Evolutionary conservation across 30 jellyfish, hydroid and myxozoan genomes (phyloP), one percentile per base, ranked within the genome.

Genomic region (Pseudorhiza aurosa): DNA sequence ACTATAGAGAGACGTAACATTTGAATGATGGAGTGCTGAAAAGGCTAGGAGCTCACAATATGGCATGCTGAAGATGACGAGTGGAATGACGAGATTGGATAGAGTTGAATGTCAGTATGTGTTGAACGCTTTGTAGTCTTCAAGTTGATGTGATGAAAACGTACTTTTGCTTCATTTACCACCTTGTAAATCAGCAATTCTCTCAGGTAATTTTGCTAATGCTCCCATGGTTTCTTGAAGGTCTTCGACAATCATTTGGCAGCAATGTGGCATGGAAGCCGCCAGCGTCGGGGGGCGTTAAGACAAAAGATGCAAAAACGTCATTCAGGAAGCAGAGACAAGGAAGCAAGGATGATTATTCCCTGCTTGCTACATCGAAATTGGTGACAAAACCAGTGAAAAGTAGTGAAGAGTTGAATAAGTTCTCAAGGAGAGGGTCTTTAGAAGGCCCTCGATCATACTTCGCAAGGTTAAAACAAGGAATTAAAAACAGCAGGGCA

Each of bases 191-290:
- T n/a, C n/a, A n/a, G n/a, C n/a, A n/a, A n/a, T n/a, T n/a, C n/a
- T n/a, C n/a, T n/a, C n/a, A n/a, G n/a, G n/a, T n/a, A n/a, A n/a
- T n/a, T n/a, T n/a, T n/a, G n/a, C n/a, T n/a, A n/a, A n/a, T n/a
- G n/a, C n/a, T n/a, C n/a, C n/a, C n/a, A n/a, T n/a, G n/a, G n/a
- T n/a, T n/a, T n/a, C n/a, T n/a, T n/a, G n/a, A n/a, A n/a, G n/a
- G n/a, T n/a, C n/a, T n/a, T n/a, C n/a, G n/a, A n/a, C 47, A 26
- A 29, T 24, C 21, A 22, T 68, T 30, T 43, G 8, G 42, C 10
- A 76, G 67, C 28, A 58, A 58, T 47, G 88, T 76, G 4, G 7
- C 75, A 14, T 58, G 88, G 69, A 76, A 58, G 53, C 88, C 88
- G 15, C 88, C 88, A 22, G 56, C 69, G 18, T 70, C 79, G 1